phyloP scores from a whole-genome alignment of 2,113 vertebrate genomes.

The Phrynocephalus versicolor region DNA sequence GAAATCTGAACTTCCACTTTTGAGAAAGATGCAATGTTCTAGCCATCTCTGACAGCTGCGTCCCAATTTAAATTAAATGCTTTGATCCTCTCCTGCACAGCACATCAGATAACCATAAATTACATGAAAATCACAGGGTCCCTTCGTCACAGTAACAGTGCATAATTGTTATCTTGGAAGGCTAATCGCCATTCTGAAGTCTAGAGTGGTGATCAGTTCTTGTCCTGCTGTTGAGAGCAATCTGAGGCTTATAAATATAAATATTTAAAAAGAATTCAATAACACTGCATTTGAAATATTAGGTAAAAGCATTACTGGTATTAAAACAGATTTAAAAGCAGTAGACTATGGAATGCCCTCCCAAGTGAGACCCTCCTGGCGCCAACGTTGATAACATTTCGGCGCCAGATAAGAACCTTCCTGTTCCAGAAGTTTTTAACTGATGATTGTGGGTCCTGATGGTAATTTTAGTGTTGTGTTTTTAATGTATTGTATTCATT shows the following conservation, averaged over 20 bases:
- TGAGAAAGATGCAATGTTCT: not conserved
- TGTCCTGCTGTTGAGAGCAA: not conserved
- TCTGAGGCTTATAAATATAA: not conserved
- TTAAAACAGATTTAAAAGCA: no score
- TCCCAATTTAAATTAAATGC: not conserved
- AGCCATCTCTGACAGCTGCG: not conserved
- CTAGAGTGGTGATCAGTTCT: conserved; percentile 11
- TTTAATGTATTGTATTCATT: no score
- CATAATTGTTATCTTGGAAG: not conserved
- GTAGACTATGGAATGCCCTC: no score
- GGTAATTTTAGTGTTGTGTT: no score
- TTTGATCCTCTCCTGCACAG: not conserved
- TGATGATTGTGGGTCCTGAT: no score
- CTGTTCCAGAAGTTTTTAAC: no score
- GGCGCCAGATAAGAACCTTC: no score
- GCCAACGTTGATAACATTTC: no score
- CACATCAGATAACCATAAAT: not conserved
- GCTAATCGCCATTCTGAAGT: not conserved
- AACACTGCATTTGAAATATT: no score
- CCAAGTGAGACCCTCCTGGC: no score
- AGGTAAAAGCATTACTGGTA: no score
- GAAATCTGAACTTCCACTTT: not conserved
- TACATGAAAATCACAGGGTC: not conserved
- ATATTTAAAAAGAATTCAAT: no score
- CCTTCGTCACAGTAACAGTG: not conserved